phyloP scores from a whole-genome alignment of 2,797 vertebrate genomes.

The Chelon labrosus region DNA sequence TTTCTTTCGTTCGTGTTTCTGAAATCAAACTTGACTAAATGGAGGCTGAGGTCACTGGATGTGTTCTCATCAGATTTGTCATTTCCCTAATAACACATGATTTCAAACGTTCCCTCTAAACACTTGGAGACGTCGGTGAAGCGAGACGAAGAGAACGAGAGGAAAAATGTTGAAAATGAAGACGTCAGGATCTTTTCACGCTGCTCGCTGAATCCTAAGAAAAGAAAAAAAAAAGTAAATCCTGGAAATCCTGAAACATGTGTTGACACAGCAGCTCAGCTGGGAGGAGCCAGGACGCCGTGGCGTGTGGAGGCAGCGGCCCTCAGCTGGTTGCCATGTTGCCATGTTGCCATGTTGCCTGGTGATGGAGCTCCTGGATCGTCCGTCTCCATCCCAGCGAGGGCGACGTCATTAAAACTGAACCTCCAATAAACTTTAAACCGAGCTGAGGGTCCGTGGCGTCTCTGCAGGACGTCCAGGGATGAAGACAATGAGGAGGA shows the following conservation, averaged over 20 bases:
- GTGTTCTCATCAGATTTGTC: too few relatives aligned
- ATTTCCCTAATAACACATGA: too few relatives aligned
- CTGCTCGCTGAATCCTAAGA: too few relatives aligned
- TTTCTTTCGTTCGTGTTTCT: conserved; percentile 5
- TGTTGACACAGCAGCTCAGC: conserved; percentile 23
- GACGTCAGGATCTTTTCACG: too few relatives aligned
- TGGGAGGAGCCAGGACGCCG: conserved; percentile 8
- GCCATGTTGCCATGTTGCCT: conserved; percentile 35
- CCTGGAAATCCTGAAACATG: too few relatives aligned
- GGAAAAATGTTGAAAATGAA: too few relatives aligned
- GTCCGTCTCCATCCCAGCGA: conserved; percentile 41
- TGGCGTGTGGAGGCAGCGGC: conserved; percentile 34
- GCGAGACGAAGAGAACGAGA: too few relatives aligned
- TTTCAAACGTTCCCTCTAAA: too few relatives aligned
- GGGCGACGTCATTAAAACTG: conserved; percentile 43
- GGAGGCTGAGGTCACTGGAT: too few relatives aligned
- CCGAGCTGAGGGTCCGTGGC: background rate
- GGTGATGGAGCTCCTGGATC: conserved; percentile 31
- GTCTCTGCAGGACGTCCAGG: background rate
- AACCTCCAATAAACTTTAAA: background rate
- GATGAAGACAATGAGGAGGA: background rate
- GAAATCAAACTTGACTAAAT: too few relatives aligned
- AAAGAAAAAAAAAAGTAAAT: too few relatives aligned
- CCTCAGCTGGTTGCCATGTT: conserved; percentile 62
- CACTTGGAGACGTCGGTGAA: too few relatives aligned